Evolutionary conservation across 2,113 vertebrate genomes (phyloP), one percentile per base, ranked within the genome.

Genomic region (Podarcis cretensis): DNA sequence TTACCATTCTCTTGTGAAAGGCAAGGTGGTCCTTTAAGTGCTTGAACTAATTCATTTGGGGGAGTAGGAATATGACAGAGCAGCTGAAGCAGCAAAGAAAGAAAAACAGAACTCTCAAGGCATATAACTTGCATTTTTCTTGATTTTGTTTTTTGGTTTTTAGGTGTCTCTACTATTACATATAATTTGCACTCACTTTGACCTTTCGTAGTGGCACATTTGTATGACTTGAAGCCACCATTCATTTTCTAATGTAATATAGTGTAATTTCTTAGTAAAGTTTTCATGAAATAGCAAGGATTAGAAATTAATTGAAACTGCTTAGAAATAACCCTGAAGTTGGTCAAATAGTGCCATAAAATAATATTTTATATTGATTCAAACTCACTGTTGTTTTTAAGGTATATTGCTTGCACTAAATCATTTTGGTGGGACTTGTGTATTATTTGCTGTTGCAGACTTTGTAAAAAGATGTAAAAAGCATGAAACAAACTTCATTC

Each of bases 221-320:
- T 89, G 66, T 4, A 7, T 25, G 54, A 7, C 83, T 90, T 91
- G 82, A 87, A 89, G 87, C 87, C 87, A 89, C 69, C 59, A 91
- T 75, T 93, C 81, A 77, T 93, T 91, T 81, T 93, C 63, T 86
- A 20, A 81, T 96, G 90, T 94, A 94, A 96, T 96, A 95, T 96
- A 93, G 89, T 91, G 27, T 5, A 93, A 80, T 89, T 79, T 96
- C 94, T 95, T 94, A 94, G 92, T 93, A 91, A 92, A 95, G n/a
- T 84, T 92, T 92, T 94, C 96, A 94, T 94, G 91, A 95, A 96
- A 92, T 93, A 93, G 88, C 87, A 87, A 94, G 93, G 93, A 96
- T 96, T 97, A 96, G 95, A 96, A 95, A 94, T 94, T 90, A 93
- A 92, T 97, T 94, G 96, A 95, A 95, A 95, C 90, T 92, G 79